Conservation (phyloP, 1,140 invertebrate genomes). For the Galleria mellonella region DNA sequence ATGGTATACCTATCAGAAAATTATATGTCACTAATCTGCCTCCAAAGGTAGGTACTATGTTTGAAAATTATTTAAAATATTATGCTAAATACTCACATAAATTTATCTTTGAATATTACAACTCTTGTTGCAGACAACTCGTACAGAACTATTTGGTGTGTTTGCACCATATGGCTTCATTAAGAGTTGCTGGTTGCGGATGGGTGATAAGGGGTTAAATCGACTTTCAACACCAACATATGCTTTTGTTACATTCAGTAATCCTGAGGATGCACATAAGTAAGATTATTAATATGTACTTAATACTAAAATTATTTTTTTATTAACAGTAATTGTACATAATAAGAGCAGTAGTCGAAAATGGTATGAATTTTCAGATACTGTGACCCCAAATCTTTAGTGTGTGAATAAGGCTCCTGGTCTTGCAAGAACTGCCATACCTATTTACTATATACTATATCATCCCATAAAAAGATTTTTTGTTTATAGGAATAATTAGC, state of each 20-base stretch:
- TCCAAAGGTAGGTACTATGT: constrained; percentile 36
- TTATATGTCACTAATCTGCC: constrained; percentile 62
- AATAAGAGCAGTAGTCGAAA: too few species aligned
- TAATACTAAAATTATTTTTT: too few species aligned
- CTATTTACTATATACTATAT: too few species aligned
- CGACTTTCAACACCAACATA: constrained; percentile 39
- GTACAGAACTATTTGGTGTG: constrained; percentile 50
- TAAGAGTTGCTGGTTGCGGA: constrained; percentile 56
- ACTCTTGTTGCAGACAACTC: constrained; percentile 41
- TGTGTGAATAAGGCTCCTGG: too few species aligned
- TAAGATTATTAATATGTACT: constrained; percentile 16
- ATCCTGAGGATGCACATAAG: constrained; percentile 59
- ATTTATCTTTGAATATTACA: not conserved
- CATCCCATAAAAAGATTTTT: too few species aligned
- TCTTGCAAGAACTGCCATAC: too few species aligned
- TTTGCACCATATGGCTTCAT: constrained; percentile 63
- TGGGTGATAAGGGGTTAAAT: constrained; percentile 41
- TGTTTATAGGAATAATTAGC: too few species aligned
- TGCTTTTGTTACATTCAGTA: constrained; percentile 57
- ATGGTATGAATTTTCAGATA: too few species aligned
- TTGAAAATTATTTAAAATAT: not conserved
- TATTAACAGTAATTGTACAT: too few species aligned
- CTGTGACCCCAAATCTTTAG: too few species aligned
- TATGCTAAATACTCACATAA: not conserved
- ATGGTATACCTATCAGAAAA: constrained; percentile 67